phyloP scores from a whole-genome alignment of 2,888 invertebrate genomes.

The Lithosia quadra region DNA sequence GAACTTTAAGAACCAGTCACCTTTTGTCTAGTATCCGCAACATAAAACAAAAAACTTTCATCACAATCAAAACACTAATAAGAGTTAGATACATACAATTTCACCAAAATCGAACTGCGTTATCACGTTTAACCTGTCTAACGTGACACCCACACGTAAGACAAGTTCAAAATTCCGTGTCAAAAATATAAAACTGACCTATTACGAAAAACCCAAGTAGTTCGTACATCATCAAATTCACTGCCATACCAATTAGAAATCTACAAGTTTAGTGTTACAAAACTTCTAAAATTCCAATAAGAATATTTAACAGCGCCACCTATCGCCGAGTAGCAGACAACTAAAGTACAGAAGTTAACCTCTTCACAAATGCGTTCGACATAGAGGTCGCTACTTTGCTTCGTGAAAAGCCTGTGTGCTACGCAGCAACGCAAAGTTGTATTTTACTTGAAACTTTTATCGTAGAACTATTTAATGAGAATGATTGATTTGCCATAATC shows the following conservation, averaged over 20 bases:
- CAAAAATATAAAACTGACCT: too few species aligned
- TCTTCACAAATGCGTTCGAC: background rate
- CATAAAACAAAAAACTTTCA: too few species aligned
- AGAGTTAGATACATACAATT: too few species aligned
- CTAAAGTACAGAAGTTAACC: background rate
- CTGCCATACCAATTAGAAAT: background rate
- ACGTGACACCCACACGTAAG: too few species aligned
- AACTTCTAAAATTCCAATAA: conserved; percentile 38
- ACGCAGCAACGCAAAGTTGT: background rate
- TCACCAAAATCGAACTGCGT: too few species aligned
- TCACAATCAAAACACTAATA: too few species aligned
- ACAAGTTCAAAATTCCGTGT: too few species aligned
- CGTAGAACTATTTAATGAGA: background rate
- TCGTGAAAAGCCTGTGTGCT: conserved; percentile 4
- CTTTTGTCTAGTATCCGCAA: too few species aligned
- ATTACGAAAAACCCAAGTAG: too few species aligned
- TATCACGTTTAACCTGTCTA: too few species aligned
- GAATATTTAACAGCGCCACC: conserved; percentile 64
- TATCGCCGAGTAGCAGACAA: conserved; percentile 70
- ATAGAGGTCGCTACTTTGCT: conserved; percentile 64
- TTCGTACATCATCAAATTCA: too few species aligned
- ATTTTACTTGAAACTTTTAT: background rate
- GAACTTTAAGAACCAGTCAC: too few species aligned
- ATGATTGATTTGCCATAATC: background rate
- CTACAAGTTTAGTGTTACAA: background rate